phyloP scores from a whole-genome alignment of 1,140 invertebrate species.

The Acromyrmex echinatior region DNA sequence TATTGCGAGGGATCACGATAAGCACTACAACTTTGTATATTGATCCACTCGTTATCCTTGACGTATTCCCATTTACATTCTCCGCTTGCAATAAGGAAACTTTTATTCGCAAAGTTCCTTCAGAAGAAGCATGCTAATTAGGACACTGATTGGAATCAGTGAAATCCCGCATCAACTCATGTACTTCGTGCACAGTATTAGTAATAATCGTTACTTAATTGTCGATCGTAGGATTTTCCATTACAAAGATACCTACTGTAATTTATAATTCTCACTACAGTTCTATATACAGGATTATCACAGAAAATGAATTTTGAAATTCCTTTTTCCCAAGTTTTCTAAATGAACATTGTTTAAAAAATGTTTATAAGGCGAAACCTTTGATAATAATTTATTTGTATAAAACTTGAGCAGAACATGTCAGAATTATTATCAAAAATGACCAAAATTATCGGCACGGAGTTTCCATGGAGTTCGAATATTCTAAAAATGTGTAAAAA shows the following conservation, averaged over 20 bases:
- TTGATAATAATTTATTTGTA: no score
- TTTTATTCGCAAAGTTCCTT: conserved; percentile 16
- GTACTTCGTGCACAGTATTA: not conserved
- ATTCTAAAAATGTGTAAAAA: no score
- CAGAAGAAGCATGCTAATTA: conserved; percentile 32
- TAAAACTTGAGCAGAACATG: no score
- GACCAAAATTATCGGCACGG: no score
- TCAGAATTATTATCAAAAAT: no score
- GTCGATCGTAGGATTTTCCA: conserved; percentile 11
- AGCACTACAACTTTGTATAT: conserved; percentile 28
- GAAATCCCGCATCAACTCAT: not conserved
- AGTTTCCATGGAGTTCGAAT: no score
- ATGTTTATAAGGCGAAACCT: no score
- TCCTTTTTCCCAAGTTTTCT: no score
- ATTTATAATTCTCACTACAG: not conserved
- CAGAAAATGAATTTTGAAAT: no score
- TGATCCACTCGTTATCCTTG: conserved; percentile 60
- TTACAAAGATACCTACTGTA: not conserved
- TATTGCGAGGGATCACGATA: conserved; percentile 22
- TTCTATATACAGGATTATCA: no score
- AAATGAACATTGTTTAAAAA: no score
- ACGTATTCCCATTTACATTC: conserved; percentile 23
- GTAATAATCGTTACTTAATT: conserved; percentile 11
- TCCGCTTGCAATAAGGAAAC: conserved; percentile 43
- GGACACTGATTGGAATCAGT: conserved; percentile 25